Conservation (phyloP, 2,113 vertebrate species). For the Circaetus gallicus region DNA sequence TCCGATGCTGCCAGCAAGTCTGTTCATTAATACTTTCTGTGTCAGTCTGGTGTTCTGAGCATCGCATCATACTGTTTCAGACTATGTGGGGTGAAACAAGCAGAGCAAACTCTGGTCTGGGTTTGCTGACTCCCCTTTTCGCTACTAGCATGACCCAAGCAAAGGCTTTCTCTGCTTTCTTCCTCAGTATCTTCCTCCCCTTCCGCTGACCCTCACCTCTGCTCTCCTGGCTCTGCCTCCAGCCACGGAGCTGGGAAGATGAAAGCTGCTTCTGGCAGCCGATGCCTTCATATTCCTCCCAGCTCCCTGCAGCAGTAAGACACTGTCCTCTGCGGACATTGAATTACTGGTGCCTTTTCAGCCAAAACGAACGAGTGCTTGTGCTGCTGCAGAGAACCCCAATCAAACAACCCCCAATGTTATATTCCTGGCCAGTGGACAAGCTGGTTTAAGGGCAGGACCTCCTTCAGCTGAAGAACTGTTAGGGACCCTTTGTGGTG, state of each 20-base stretch:
- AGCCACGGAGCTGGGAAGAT: neutral
- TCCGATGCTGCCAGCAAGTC: neutral
- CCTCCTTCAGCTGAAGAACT: neutral
- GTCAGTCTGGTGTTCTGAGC: neutral
- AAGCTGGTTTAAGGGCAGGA: neutral
- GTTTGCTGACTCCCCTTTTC: neutral
- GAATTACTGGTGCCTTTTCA: neutral
- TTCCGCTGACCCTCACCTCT: neutral
- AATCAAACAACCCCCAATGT: neutral
- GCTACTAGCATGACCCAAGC: neutral
- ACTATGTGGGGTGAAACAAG: rapidly evolving
- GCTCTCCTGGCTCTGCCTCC: neutral
- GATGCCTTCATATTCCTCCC: neutral
- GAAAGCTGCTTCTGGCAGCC: neutral
- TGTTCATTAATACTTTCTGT: neutral
- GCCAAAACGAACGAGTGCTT: neutral
- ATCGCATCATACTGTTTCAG: neutral
- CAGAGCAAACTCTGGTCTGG: neutral
- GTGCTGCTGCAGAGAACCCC: neutral
- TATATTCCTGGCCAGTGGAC: neutral
- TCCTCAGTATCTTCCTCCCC: neutral
- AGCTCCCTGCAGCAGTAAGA: neutral
- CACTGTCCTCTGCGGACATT: neutral
- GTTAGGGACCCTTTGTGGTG: neutral
- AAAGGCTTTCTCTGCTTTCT: neutral